Evolutionary conservation across 2,797 vertebrate species (phyloP).

Genomic region (Alauda arvensis): DNA sequence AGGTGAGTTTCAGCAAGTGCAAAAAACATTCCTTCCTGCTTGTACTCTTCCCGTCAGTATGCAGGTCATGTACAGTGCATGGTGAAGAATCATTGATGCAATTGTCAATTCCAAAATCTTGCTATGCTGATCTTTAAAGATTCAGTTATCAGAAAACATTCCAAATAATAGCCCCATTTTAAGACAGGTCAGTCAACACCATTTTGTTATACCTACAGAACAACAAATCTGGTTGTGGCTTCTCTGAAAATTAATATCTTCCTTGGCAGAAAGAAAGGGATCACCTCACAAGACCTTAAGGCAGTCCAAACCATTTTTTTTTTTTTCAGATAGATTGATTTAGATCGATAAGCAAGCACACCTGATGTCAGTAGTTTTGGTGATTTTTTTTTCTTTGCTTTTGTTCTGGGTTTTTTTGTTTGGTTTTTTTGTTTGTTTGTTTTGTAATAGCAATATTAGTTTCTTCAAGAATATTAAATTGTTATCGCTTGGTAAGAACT

Average conservation of each 20-base stretch:
- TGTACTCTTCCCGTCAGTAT: background rate
- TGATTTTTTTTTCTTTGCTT: too few species aligned
- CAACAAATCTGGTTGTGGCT: background rate
- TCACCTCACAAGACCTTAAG: background rate
- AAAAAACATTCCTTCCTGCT: background rate
- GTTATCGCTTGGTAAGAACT: background rate
- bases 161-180: background rate
- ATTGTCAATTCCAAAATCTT: constrained; percentile 6
- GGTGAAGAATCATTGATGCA: constrained; percentile 1
- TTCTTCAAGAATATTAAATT: background rate
- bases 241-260: background rate
- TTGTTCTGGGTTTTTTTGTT: background rate
- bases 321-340: background rate
- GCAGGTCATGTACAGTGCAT: background rate
- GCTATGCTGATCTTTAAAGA: background rate
- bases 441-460: background rate
- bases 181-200: background rate
- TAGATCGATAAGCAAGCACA: background rate
- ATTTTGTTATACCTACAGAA: background rate
- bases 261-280: background rate
- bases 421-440: background rate
- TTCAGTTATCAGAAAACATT: background rate
- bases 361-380: background rate
- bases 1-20: background rate
- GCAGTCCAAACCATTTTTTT: background rate